Base-by-base conservation (phyloP, 2,113 vertebrate species). In the Stigmatopora nigra region DNA sequence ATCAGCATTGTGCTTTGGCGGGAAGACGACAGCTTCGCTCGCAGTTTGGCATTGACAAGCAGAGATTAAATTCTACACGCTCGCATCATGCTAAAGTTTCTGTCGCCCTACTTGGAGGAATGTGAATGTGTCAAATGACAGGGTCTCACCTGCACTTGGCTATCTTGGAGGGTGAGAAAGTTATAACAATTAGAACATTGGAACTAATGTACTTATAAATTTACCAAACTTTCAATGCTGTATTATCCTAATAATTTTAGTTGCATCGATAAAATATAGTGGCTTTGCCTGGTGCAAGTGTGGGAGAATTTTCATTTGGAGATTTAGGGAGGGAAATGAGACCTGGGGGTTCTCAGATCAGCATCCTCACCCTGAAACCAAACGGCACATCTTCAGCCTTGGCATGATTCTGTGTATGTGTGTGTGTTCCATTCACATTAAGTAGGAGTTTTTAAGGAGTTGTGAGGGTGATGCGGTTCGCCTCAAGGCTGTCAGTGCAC, bases 21-120 rank as follows among this genome's bases (percentile, higher is more conserved):
- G 91, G 90, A 90, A 93, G 93, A 93, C 92, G 91, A 93, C 92
- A 92, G 93, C 92, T 92, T 84, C 91, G 92, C 81, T 95, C 94
- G 94, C 93, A 94, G 95, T 97, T 97, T 95, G 95, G 94, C 96
- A 95, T 95, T 96, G 95, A 98, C 94, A 96, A 95, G 94, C 94
- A 92, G 91, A 95, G 95, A 98, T 98, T 98, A 97, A 88, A 82
- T 88, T 88, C 52, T 48, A 60, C 68, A 20, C 51, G 47, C 65
- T 58, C 61, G 53, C 76, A 63, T 89, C 89, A 72, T 62, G 76
- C 61, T 81, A 73, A 84, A 71, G 96, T 96, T 96, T 96, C 93
- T 94, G 94, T 94, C 92, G 80, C 77, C 73, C 92, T 91, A 75
- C 63, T 72, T 61, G 78, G 70, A 76, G 75, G 84, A 84, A 81